Percentiles rank a stretch among this genome's conserved stretches.
Evolutionary conservation across 2,888 invertebrate genomes (phyloP).

Genomic region (Andrena chrysosceles): DNA sequence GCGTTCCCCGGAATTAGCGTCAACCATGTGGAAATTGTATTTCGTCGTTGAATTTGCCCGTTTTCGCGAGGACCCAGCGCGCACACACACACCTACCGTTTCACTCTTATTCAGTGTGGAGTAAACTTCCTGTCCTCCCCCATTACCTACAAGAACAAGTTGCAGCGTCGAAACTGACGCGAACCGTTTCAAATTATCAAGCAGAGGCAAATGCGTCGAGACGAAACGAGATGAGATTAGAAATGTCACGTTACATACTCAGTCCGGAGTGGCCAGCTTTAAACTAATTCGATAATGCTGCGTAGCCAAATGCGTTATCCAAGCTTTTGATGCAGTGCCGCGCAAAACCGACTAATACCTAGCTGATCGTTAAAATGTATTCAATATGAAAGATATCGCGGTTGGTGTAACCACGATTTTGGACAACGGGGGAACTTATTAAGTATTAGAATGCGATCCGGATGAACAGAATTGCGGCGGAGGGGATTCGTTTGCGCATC

Average conservation of each 20-base stretch:
- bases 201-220: neutral
- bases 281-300: neutral
- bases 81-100: neutral
- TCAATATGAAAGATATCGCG: neutral
- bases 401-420: conserved; percentile 10
- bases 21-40: conserved; percentile 15
- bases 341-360: neutral
- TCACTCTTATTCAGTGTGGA: conserved; percentile 7
- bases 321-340: neutral
- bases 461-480: conserved; percentile 3
- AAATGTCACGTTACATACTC: neutral
- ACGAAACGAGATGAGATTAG: no score
- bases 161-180: neutral
- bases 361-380: neutral
- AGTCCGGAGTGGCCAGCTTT: no score
- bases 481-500: neutral
- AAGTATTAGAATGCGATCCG: conserved; percentile 17
- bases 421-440: neutral
- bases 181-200: neutral
- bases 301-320: neutral
- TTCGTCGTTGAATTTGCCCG: conserved; percentile 6
- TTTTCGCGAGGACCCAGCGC: neutral
- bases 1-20: neutral
- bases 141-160: neutral
- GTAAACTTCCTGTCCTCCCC: no score